A percentile compares a stretch with the other conserved stretches of the same genome.
Evolutionary conservation across 2,888 invertebrate species (phyloP).

Genomic region (Blastobasis lacticolella): DNA sequence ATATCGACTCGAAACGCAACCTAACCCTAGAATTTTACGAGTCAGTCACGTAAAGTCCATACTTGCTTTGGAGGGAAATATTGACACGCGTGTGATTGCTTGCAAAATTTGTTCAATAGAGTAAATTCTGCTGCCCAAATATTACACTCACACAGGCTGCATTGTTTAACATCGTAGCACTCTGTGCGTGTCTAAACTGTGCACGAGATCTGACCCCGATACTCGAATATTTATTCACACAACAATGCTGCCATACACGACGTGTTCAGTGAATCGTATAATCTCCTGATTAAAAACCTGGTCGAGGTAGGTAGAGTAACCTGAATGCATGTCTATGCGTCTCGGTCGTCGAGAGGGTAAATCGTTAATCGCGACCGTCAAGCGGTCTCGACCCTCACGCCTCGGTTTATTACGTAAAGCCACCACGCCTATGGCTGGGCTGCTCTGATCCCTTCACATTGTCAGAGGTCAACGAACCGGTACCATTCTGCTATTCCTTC

Average conservation of each 20-base stretch:
- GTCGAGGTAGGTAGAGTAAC: slow-evolving; percentile 21
- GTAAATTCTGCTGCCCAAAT: slow-evolving; percentile 44
- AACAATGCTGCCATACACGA: slow-evolving; percentile 28
- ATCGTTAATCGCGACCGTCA: slow-evolving; percentile 33
- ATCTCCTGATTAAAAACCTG: slow-evolving; percentile 24
- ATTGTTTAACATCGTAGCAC: slow-evolving; percentile 39
- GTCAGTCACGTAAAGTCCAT: slow-evolving; percentile 22
- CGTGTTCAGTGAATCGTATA: slow-evolving; percentile 31
- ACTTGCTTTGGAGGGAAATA: slow-evolving; percentile 28
- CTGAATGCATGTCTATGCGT: no score
- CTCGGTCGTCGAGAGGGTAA: slow-evolving; percentile 13
- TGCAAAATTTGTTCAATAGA: slow-evolving; percentile 25
- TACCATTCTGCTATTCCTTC: slow-evolving; percentile 54
- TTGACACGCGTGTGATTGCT: slow-evolving; percentile 34
- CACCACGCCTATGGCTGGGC: slow-evolving; percentile 43
- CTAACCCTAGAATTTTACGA: slow-evolving; percentile 15
- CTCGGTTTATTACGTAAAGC: slow-evolving; percentile 52
- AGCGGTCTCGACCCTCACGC: slow-evolving; percentile 44
- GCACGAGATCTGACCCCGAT: slow-evolving; percentile 58
- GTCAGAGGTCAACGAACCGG: slow-evolving; percentile 63
- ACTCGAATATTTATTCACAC: slow-evolving; percentile 48
- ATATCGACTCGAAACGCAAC: no score
- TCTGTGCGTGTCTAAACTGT: slow-evolving; percentile 43
- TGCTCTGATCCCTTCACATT: slow-evolving; percentile 59
- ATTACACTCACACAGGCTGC: slow-evolving; percentile 32